Evolutionary conservation across 2,888 invertebrate species (phyloP).

Genomic region (Osedax fenrisi): DNA sequence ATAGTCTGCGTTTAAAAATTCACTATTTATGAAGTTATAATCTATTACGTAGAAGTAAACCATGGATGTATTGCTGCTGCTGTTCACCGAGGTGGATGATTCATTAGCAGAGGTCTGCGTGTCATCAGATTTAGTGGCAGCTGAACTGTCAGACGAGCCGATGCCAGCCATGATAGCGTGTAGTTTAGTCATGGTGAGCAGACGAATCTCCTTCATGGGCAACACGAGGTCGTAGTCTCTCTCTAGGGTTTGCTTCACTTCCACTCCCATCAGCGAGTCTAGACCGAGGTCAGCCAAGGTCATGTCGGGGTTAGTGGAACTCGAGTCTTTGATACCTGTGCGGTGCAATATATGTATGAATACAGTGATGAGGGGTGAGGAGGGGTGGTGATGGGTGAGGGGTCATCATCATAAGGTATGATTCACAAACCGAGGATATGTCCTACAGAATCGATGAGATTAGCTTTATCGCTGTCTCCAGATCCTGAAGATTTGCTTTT

Average conservation of each 20-base stretch:
- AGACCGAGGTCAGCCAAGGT: conserved; percentile 86
- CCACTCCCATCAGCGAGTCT: conserved; percentile 96
- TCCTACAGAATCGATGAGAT: conserved; percentile 67
- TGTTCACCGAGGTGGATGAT: no score
- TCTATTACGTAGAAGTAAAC: no score
- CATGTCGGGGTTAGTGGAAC: conserved; percentile 63
- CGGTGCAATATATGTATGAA: no score
- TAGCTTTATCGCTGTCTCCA: conserved; percentile 53
- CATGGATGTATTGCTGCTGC: no score
- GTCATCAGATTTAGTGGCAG: no score
- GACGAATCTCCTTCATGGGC: conserved; percentile 78
- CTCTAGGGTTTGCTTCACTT: conserved; percentile 89
- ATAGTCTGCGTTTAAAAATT: no score
- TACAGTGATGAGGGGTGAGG: neutral
- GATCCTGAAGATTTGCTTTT: conserved; percentile 56
- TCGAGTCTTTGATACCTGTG: conserved; percentile 70
- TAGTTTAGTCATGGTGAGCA: conserved; percentile 42
- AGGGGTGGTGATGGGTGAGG: neutral
- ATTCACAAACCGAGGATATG: conserved; percentile 67
- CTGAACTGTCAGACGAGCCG: no score
- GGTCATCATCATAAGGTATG: no score
- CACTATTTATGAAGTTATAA: no score
- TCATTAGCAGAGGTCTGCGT: no score
- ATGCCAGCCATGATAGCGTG: conserved; percentile 28
- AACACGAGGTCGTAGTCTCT: conserved; percentile 79